Evolutionary conservation across 2,888 invertebrate genomes (phyloP), one percentile per base, ranked within the genome.

Genomic region (Chaitophorus viminalis): DNA sequence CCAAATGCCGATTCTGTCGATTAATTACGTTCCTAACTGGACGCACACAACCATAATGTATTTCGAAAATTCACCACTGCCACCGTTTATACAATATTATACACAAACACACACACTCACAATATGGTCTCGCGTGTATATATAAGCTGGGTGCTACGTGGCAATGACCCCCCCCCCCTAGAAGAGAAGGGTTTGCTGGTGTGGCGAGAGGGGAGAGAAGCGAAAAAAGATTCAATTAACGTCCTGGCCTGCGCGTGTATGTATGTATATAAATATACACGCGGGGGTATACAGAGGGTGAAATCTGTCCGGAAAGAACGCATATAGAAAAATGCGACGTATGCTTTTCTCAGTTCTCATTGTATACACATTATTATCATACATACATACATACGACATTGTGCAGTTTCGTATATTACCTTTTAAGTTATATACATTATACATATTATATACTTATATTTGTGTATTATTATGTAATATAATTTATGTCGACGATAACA

Each of bases 201-300:
- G 79, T 14, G n/a, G n/a, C 9, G 25, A 68, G 70, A 31, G 39
- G 82, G 25, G 36, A 29, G 70, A 70, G 52, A 76, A 81, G 82
- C 18, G 75, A 89, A 86, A 86, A 89, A 87, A 88, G 79, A 85
- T 85, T 83, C 81, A 81, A 89, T 89, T 86, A 86, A 86, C 81
- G 75, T 84, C 60, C 82, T 36, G 25, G 36, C 17, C 18, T 29
- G 11, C 17, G 70, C 11, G 3, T n/a, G n/a, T n/a, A n/a, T n/a
- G n/a, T 60, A 46, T 46, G 39, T 39, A 39, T 5, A 39, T 5
- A 46, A 9, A 46, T 46, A 14, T 46, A 46, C 14, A 14, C 46
- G 5, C 21, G 25, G n/a, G 68, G 17, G 29, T 29, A 5, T 2
- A 25, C n/a, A 4, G 65, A 17, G 31, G 31, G 70, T 70, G 70